These are phyloP conservation scores for Myotis vivesi DNA, from an alignment of 2,797 vertebrate species.

Conservation along the genomic window DNA sequence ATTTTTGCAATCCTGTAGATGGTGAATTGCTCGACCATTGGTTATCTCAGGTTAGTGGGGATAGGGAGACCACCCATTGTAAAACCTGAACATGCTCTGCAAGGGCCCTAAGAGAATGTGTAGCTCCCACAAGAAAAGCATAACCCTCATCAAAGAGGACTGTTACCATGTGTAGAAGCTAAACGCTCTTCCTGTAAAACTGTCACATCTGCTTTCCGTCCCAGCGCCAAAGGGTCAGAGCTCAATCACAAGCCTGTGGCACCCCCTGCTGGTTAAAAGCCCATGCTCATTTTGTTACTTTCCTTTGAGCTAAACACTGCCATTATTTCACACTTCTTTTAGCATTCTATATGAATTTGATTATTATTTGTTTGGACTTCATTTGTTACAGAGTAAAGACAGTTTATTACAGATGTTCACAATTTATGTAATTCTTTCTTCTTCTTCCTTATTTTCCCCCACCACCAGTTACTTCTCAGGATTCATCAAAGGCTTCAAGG, in stretches of 20 bases:
- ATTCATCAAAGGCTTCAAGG: constrained; percentile 75
- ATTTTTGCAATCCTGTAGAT: background rate
- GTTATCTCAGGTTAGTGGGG: background rate
- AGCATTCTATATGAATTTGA: constrained; percentile 84
- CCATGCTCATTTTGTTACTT: constrained; percentile 84
- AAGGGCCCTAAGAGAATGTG: constrained; percentile 48
- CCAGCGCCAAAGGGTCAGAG: constrained; percentile 83
- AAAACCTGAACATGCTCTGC: constrained; percentile 14
- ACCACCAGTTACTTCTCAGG: constrained; percentile 70
- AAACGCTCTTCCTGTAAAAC: constrained; percentile 76
- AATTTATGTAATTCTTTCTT: constrained; percentile 49
- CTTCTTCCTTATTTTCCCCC: constrained; percentile 25
- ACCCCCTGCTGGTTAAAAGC: constrained; percentile 90
- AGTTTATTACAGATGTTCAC: constrained; percentile 66
- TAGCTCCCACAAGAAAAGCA: constrained; percentile 66
- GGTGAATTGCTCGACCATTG: background rate
- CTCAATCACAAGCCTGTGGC: constrained; percentile 89
- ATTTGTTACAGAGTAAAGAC: constrained; percentile 73
- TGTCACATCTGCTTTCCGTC: constrained; percentile 80
- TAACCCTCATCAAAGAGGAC: constrained; percentile 74
- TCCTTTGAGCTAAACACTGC: constrained; percentile 82
- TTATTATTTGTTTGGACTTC: constrained; percentile 80
- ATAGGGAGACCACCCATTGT: background rate
- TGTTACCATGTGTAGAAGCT: constrained; percentile 66
- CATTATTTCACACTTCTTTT: constrained; percentile 85